Conservation (phyloP, 2,113 vertebrate genomes). For the Furnarius figulus region DNA sequence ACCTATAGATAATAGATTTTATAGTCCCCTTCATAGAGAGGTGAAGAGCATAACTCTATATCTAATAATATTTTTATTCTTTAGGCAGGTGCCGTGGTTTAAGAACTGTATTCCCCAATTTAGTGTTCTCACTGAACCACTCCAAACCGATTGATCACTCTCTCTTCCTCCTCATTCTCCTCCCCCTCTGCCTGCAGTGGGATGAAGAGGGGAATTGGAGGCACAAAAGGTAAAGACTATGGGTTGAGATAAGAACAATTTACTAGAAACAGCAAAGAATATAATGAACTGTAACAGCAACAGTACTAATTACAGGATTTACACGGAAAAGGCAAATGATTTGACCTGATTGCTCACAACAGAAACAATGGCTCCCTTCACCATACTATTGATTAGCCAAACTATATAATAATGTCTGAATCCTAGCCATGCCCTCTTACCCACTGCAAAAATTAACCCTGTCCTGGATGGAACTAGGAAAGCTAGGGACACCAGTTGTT, state of each 20-base stretch:
- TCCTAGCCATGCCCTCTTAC: background rate
- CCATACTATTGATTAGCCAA: background rate
- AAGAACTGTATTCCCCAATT: background rate
- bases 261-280: background rate
- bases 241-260: background rate
- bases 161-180: background rate
- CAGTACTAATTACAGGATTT: background rate
- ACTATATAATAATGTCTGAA: background rate
- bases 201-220: background rate
- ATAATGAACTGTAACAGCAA: background rate
- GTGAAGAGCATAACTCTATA: background rate
- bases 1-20: background rate
- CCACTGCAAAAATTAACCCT: background rate
- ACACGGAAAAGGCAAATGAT: background rate
- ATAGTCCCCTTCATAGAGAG: background rate
- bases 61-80: background rate
- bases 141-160: background rate
- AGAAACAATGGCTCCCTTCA: background rate
- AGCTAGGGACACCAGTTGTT: background rate
- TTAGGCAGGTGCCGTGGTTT: background rate
- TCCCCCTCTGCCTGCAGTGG: background rate
- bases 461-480: background rate
- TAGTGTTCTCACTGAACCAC: background rate
- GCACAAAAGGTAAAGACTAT: background rate
- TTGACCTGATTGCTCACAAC: background rate